Base-by-base conservation (phyloP, 2,888 invertebrate species). In the Timandra comae region DNA sequence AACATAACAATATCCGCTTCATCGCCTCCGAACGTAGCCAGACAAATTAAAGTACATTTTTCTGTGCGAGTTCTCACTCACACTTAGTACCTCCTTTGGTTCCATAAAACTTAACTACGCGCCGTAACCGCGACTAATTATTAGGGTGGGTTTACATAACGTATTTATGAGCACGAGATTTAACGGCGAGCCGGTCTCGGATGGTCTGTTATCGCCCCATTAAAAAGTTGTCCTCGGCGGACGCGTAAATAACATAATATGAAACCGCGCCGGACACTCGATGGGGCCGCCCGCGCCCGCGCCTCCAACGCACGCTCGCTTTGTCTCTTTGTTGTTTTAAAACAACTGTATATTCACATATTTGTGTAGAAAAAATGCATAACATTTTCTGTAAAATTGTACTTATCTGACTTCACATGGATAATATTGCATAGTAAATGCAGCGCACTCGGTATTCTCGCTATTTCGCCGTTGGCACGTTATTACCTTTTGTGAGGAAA, bases 71-170 rank as follows among this genome's bases (percentile, higher is more conserved):
- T 69, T 61, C 65, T 65, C 64, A 56, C 62, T 64, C 58, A 61
- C 67, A 64, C 72, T 63, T 67, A 64, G 57, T 63, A 59, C 63
- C 66, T 61, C 56, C 57, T 62, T 63, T 49, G 61, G 68, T 65
- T 63, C 65, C 79, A 80, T 84, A 84, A 84, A 84, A 81, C 80
- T 80, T 80, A 84, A 84, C 77, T 78, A 74, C 74, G 66, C 67
- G 68, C 71, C 71, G 79, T 80, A 81, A 81, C 80, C 73, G 68
- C 75, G 74, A 79, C 85, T 85, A 85, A 85, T 85, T 82, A 84
- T 84, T 74, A 82, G 82, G 84, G 82, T 77, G 68, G 80, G 82
- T 81, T 84, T 82, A 82, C 85, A 84, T 84, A 81, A 78, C 76
- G 68, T 84, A 85, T 84, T 85, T 84, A 85, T 82, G 84, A 78